A percentile compares a stretch with the other conserved stretches of the same genome.
Evolutionary conservation across 2,888 invertebrate genomes (phyloP).

Genomic region (Leucophenga maculata): DNA sequence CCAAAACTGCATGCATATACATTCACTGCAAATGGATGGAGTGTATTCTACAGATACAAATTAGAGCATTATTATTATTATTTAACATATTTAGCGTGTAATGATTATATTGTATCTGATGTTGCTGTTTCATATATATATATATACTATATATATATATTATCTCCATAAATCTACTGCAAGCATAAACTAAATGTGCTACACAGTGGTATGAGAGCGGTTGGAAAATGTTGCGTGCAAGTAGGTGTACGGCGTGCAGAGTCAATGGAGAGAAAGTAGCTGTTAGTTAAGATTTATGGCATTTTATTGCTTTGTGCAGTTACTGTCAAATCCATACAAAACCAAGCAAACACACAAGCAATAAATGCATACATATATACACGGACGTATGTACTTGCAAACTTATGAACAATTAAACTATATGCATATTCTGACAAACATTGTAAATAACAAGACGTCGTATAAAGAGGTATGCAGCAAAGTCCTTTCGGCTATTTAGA

Average conservation of each 20-base stretch:
- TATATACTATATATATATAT: background rate
- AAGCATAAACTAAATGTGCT: conserved; percentile 4
- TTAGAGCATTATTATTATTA: background rate
- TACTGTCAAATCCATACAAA: background rate
- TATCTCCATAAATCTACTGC: conserved; percentile 10
- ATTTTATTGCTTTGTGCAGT: conserved; percentile 1
- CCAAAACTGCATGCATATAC: background rate
- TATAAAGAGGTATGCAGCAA: too few relatives aligned
- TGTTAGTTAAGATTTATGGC: background rate
- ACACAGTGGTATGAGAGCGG: background rate
- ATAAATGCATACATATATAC: too few relatives aligned
- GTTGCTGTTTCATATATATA: conserved; percentile 13
- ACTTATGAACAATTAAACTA: too few relatives aligned
- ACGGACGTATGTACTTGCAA: too few relatives aligned
- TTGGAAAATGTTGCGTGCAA: too few relatives aligned
- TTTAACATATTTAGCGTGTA: conserved; percentile 22
- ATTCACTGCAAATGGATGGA: background rate
- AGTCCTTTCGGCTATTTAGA: too few relatives aligned
- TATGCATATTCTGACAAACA: too few relatives aligned
- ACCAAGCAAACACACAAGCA: too few relatives aligned
- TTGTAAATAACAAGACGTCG: too few relatives aligned
- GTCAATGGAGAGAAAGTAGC: too few relatives aligned
- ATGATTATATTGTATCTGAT: conserved; percentile 14
- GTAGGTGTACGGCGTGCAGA: too few relatives aligned
- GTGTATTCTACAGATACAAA: background rate